phyloP scores from a whole-genome alignment of 2,888 invertebrate genomes.

The Andrena bicolor region DNA sequence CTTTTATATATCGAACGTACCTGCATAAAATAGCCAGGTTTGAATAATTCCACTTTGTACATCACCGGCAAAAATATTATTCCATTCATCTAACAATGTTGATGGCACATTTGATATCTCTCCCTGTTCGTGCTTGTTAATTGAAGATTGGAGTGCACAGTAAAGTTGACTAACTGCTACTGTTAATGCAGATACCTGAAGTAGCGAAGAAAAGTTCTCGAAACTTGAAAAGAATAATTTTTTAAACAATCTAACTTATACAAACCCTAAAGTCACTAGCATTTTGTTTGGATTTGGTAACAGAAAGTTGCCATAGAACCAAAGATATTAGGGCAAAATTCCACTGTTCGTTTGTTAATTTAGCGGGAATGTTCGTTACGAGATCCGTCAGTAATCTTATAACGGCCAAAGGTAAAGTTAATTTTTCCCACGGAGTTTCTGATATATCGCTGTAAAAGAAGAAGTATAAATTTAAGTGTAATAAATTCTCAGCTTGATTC shows the following conservation, averaged over 20 bases:
- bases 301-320: conserved; percentile 88
- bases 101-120: conserved; percentile 83
- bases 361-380: conserved; percentile 70
- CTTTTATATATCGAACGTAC: conserved; percentile 28
- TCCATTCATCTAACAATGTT: conserved; percentile 89
- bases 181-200: conserved; percentile 81
- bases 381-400: conserved; percentile 76
- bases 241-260: neutral
- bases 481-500: neutral
- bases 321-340: conserved; percentile 91
- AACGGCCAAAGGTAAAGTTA: conserved; percentile 77
- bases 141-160: conserved; percentile 85
- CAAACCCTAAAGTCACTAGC: conserved; percentile 87
- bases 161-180: conserved; percentile 87
- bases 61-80: conserved; percentile 90
- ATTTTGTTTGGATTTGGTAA: conserved; percentile 83
- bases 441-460: conserved; percentile 73
- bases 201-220: neutral
- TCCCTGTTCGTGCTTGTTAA: conserved; percentile 81
- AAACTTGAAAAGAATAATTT: neutral
- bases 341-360: conserved; percentile 87
- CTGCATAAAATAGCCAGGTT: conserved; percentile 85
- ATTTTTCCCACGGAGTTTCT: conserved; percentile 72
- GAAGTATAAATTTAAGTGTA: conserved; percentile 16
- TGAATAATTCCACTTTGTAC: conserved; percentile 86